Conservation (phyloP, 2,113 vertebrate genomes). For the Eira barbara region DNA sequence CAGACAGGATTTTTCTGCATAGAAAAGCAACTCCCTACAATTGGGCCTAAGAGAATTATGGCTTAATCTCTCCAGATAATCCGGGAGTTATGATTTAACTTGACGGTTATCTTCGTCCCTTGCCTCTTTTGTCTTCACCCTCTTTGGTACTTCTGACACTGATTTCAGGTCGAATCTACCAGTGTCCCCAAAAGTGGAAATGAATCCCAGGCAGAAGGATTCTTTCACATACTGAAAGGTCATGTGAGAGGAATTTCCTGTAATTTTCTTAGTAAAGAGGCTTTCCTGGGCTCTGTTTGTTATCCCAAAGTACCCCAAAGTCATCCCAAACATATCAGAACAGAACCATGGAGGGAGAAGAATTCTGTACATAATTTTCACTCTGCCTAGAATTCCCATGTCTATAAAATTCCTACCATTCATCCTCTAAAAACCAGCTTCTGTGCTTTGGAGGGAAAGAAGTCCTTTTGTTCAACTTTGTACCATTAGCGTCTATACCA, state of each 20-base stretch:
- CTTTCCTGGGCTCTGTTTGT: not conserved
- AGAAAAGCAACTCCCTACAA: not conserved
- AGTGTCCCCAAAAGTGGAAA: not conserved
- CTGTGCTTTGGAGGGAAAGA: not conserved
- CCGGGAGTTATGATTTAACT: not conserved
- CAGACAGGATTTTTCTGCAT: not conserved
- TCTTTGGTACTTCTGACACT: not conserved
- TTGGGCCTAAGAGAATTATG: not conserved
- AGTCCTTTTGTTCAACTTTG: not conserved
- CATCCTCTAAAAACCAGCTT: not conserved
- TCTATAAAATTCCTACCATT: not conserved
- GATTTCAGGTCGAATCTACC: not conserved
- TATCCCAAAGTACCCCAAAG: not conserved
- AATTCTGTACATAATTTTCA: not conserved
- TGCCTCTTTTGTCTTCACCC: not conserved
- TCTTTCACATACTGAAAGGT: not conserved
- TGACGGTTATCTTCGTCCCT: not conserved
- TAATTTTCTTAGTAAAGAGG: not conserved
- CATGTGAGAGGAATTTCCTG: not conserved
- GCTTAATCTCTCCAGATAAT: not conserved
- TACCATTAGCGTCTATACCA: not conserved
- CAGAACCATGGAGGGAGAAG: not conserved
- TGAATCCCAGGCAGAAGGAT: not conserved
- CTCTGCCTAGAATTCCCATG: not conserved
- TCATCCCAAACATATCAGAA: not conserved